phyloP scores from a whole-genome alignment of 2,113 vertebrate genomes.

The Rhabdomys dilectus region DNA sequence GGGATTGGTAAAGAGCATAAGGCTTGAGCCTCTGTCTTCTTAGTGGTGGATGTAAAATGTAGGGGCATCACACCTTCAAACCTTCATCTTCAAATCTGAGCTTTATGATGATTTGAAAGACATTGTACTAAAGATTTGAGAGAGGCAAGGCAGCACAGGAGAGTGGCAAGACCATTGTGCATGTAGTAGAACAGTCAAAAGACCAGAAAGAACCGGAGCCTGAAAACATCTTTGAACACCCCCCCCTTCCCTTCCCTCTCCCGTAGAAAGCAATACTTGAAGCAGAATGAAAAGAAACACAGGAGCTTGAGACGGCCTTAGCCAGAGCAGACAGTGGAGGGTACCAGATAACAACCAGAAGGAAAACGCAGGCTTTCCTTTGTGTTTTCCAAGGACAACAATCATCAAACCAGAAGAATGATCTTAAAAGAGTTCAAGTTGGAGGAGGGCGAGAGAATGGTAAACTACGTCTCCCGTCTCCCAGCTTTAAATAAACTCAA shows the following conservation, averaged over 20 bases:
- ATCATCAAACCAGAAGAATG: conserved; percentile 32
- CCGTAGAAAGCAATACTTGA: conserved; percentile 31
- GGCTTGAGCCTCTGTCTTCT: conserved; percentile 42
- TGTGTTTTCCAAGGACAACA: conserved; percentile 71
- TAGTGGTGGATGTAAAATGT: background rate
- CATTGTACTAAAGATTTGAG: background rate
- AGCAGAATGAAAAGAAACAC: conserved; percentile 49
- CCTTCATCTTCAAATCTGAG: conserved; percentile 56
- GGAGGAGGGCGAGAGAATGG: conserved; percentile 26
- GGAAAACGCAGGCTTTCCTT: conserved; percentile 51
- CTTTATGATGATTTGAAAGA: conserved; percentile 27
- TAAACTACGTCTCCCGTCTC: background rate
- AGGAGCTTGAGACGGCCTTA: background rate
- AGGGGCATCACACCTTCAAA: background rate
- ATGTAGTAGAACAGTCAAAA: background rate
- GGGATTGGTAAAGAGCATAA: background rate
- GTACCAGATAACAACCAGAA: conserved; percentile 22
- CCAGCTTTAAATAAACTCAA: conserved; percentile 42
- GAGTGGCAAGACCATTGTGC: background rate
- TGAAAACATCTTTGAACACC: background rate
- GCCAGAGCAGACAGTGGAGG: conserved; percentile 8
- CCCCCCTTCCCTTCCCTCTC: background rate
- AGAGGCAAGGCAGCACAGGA: background rate
- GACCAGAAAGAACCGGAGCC: background rate
- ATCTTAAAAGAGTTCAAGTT: conserved; percentile 29